Conservation (phyloP, 2,113 vertebrate genomes). For the Corydoras maculifer region DNA sequence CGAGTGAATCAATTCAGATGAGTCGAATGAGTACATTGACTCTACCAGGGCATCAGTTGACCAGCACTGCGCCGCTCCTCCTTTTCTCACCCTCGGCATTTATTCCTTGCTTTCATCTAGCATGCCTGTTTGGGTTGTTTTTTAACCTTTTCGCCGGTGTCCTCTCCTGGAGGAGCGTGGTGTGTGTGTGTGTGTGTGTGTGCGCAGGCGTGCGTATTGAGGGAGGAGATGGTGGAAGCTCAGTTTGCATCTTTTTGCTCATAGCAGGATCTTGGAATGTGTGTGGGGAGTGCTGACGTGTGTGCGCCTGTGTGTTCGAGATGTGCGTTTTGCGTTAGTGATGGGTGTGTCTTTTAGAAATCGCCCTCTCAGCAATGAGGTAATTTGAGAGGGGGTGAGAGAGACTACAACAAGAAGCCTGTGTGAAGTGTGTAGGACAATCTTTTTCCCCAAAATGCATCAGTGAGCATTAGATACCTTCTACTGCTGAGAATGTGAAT, state of each 20-base stretch:
- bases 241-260: no score
- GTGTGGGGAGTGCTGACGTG: no score
- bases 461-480: no score
- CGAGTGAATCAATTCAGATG: background rate
- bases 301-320: background rate
- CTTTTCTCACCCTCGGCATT: background rate
- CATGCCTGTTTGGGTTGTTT: no score
- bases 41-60: background rate
- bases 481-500: no score
- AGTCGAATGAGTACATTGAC: background rate
- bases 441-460: no score
- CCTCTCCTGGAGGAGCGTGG: background rate
- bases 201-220: background rate
- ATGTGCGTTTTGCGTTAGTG: background rate
- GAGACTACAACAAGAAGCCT: no score
- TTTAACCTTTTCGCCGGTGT: background rate
- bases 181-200: background rate
- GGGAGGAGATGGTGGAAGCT: no score
- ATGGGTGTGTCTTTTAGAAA: conserved; percentile 5
- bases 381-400: background rate
- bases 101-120: background rate
- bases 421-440: no score
- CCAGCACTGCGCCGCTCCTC: background rate
- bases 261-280: no score
- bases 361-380: conserved; percentile 9